phyloP scores from a whole-genome alignment of 1,140 invertebrate genomes.

The Cyclargus thomasi region DNA sequence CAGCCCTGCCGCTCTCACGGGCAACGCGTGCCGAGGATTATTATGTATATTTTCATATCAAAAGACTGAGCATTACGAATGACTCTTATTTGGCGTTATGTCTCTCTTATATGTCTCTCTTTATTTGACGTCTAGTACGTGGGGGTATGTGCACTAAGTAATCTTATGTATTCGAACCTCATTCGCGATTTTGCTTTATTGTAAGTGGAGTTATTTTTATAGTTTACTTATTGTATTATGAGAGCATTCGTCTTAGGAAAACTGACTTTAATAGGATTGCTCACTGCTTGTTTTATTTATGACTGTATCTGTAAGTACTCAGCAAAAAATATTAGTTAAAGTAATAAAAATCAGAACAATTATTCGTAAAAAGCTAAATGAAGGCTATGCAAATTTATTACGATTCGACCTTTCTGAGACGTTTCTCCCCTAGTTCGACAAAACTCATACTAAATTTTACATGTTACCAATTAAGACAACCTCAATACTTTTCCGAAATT shows the following conservation, averaged over 20 bases:
- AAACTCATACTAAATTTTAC: too few species aligned
- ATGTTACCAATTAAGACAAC: too few species aligned
- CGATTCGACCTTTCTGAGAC: too few species aligned
- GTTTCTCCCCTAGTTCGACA: too few species aligned
- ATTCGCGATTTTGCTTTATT: background rate
- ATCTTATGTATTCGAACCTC: background rate
- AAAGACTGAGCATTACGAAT: slow-evolving; percentile 64
- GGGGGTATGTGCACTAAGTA: slow-evolving; percentile 42
- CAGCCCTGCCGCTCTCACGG: slow-evolving; percentile 34
- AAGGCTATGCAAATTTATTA: too few species aligned
- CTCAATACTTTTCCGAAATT: too few species aligned
- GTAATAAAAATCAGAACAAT: too few species aligned
- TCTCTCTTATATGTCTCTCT: slow-evolving; percentile 59
- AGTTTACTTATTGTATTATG: background rate
- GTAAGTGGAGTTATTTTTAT: background rate
- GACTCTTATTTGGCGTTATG: slow-evolving; percentile 54
- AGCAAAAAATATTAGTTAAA: too few species aligned
- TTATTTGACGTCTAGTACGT: slow-evolving; percentile 45
- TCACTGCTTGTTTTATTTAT: too few species aligned
- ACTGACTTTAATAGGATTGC: background rate
- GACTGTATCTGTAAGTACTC: too few species aligned
- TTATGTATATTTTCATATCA: slow-evolving; percentile 71
- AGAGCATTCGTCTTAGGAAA: background rate
- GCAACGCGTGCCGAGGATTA: slow-evolving; percentile 62
- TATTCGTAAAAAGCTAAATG: too few species aligned